These are phyloP conservation scores for Plemyria rubiginata DNA, from an alignment of 2,888 invertebrate species.

Conservation along the genomic window DNA sequence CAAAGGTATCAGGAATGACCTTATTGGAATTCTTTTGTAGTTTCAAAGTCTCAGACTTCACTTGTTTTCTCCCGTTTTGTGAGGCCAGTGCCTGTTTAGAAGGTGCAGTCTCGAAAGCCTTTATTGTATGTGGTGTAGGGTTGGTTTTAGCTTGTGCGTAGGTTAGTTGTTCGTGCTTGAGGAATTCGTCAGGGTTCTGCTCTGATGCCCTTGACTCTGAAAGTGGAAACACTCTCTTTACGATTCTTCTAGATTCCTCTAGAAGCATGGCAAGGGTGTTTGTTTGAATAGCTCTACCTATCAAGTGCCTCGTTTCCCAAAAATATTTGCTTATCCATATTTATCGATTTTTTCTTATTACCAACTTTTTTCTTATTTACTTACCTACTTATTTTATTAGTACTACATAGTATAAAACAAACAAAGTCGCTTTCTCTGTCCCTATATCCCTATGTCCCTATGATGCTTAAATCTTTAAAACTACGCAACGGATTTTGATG, in stretches of 20 bases:
- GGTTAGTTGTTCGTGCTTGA: constrained; percentile 47
- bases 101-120: constrained; percentile 40
- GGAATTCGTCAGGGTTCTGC: constrained; percentile 34
- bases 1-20: constrained; percentile 45
- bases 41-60: constrained; percentile 8
- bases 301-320: not conserved
- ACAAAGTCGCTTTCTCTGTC: too few species aligned
- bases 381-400: too few species aligned
- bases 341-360: too few species aligned
- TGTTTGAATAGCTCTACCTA: not conserved
- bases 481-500: too few species aligned
- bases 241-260: constrained; percentile 50
- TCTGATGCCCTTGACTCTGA: constrained; percentile 59
- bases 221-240: constrained; percentile 66
- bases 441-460: too few species aligned
- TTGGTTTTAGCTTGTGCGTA: constrained; percentile 46
- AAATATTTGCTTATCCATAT: not conserved
- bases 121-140: constrained; percentile 45
- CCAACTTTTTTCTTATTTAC: too few species aligned
- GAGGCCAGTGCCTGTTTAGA: constrained; percentile 43
- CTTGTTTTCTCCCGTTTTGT: constrained; percentile 30
- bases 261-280: constrained; percentile 35
- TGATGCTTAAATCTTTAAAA: too few species aligned
- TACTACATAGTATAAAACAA: too few species aligned
- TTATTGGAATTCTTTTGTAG: constrained; percentile 32